Evolutionary conservation across 2,113 vertebrate species (phyloP), one percentile per base, ranked within the genome.

Genomic region (Poeciliopsis retropinna): DNA sequence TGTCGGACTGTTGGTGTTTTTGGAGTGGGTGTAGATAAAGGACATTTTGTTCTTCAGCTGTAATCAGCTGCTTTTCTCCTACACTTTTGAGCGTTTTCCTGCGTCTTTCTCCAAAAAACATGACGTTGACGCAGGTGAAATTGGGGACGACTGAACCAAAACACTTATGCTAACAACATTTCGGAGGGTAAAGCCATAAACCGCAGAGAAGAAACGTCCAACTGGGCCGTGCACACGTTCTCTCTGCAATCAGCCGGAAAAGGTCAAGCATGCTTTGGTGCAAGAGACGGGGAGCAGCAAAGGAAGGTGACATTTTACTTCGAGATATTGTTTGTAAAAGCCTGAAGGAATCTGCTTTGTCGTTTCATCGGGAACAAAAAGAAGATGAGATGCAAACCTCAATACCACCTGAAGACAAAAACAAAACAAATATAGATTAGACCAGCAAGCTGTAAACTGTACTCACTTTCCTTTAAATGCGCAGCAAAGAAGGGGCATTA

Each of bases 201-300:
- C 7, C 44, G 1, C 66, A 47, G 27, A 47, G 17, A 68, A 22
- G 34, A 37, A 68, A 19, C 37, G 22, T 68, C 67, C 22, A n/a
- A 27, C 30, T 27, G 25, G 17, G 51, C 30, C 37, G 51, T 11
- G 51, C 11, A 54, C 51, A 54, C 37, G 28, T 19, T 1, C 51
- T 57, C 67, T 34, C 67, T 70, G 51, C 68, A 70, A 57, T 70
- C 68, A n/a, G 29, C 29, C 51, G 17, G 31, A 70, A 70, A 70
- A 70, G 68, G 68, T 70, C 68, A 70, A 37, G 60, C 51, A 27
- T 37, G 8, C 10, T 68, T 51, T 41, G n/a, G 65, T 51, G 68
- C 51, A 27, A 17, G 30, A 27, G 19, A n/a, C 25, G 34, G 3
- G 30, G 51, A 37, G 15, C 0, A 37, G 51, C 51, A n/a, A 28